These are phyloP conservation scores for Arctopsyche grandis DNA, from an alignment of 1,140 invertebrate species.

Conservation along the genomic window DNA sequence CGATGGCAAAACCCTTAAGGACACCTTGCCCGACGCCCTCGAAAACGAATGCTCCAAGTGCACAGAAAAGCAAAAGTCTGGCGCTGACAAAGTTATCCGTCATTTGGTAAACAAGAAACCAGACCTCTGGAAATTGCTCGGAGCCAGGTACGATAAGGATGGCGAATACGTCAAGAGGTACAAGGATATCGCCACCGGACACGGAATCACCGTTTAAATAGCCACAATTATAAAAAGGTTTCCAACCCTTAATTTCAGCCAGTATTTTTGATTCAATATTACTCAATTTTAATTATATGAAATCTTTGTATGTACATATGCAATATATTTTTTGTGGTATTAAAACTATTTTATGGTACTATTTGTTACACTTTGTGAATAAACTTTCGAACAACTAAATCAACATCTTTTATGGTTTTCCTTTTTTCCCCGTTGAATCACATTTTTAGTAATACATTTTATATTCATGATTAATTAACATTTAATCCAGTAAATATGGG, in stretches of 20 bases:
- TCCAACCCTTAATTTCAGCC: background rate
- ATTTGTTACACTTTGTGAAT: background rate
- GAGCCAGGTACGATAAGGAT: constrained; percentile 72
- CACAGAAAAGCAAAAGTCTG: constrained; percentile 69
- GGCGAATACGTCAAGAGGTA: constrained; percentile 69
- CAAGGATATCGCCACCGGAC: constrained; percentile 62
- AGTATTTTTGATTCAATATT: background rate
- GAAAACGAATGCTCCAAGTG: constrained; percentile 75
- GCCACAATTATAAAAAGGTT: background rate
- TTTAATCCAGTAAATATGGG: too few relatives aligned
- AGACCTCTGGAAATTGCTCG: constrained; percentile 70
- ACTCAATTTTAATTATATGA: background rate
- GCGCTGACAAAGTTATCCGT: constrained; percentile 70
- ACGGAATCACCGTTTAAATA: constrained; percentile 32
- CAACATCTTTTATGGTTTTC: too few relatives aligned
- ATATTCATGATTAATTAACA: too few relatives aligned
- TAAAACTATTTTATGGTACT: background rate
- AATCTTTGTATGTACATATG: background rate
- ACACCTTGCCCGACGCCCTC: constrained; percentile 74
- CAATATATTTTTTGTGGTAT: background rate
- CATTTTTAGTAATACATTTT: too few relatives aligned
- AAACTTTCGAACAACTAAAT: background rate
- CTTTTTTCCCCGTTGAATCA: too few relatives aligned
- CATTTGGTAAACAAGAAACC: constrained; percentile 70
- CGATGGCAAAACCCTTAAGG: constrained; percentile 76